A percentile compares a stretch with the other conserved stretches of the same genome.
phyloP scores from a whole-genome alignment of 2,888 invertebrate genomes.

The Onthophagus sagittarius region DNA sequence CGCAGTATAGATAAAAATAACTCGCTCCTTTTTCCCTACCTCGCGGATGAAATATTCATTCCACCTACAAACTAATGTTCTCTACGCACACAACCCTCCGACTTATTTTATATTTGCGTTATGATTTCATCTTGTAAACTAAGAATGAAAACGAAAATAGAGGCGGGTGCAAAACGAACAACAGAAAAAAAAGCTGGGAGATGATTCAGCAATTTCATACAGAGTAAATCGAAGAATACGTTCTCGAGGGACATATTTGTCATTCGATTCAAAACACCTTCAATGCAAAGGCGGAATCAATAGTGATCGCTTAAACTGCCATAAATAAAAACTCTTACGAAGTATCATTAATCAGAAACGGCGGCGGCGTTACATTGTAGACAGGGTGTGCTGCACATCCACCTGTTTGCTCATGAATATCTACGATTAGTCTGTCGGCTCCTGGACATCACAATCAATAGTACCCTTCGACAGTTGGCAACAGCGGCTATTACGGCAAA shows the following conservation, averaged over 20 bases:
- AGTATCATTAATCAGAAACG: neutral
- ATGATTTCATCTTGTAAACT: neutral
- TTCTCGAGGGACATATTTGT: neutral
- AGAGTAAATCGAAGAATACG: neutral
- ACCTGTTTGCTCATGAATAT: neutral
- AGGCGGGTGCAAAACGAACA: neutral
- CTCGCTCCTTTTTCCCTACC: neutral
- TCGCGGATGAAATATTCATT: slow-evolving; percentile 7
- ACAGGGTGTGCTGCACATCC: neutral
- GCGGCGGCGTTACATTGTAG: neutral
- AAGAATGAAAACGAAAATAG: neutral
- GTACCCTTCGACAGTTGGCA: neutral
- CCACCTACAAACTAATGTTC: neutral
- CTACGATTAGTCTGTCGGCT: neutral
- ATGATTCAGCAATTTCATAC: neutral
- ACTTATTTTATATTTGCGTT: neutral
- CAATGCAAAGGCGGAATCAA: neutral
- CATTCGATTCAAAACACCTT: neutral
- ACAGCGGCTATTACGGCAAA: neutral
- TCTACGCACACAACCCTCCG: neutral
- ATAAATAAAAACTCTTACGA: neutral
- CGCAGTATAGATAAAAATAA: slow-evolving; percentile 3
- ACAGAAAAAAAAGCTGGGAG: neutral
- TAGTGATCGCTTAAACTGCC: neutral
- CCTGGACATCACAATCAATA: neutral